Percentiles rank a stretch among this genome's conserved stretches.
Evolutionary conservation across 2,888 invertebrate genomes (phyloP).

Genomic region (Emmelina monodactyla): DNA sequence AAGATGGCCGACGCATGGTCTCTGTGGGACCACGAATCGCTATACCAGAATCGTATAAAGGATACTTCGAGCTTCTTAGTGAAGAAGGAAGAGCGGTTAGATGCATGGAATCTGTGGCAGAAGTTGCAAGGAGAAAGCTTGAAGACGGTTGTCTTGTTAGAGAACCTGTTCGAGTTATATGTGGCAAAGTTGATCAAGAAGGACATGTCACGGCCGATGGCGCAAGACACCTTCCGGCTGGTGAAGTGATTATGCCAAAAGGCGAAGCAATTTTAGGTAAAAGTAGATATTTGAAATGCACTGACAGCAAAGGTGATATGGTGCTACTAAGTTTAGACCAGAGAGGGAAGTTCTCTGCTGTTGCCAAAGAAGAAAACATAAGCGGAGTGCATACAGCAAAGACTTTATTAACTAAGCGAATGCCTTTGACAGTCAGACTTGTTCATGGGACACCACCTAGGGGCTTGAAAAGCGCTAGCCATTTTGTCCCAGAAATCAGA

Average conservation of each 20-base stretch:
- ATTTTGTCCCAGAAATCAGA: constrained; percentile 86
- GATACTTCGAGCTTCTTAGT: constrained; percentile 92
- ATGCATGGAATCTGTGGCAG: constrained; percentile 87
- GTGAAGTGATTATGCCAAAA: constrained; percentile 82
- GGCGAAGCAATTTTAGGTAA: constrained; percentile 74
- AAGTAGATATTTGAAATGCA: constrained; percentile 85
- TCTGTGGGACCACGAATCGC: constrained; percentile 84
- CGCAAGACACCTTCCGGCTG: constrained; percentile 78
- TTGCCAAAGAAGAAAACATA: constrained; percentile 92
- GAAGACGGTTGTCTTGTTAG: constrained; percentile 81
- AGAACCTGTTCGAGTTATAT: constrained; percentile 77
- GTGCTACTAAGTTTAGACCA: constrained; percentile 86
- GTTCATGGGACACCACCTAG: constrained; percentile 90
- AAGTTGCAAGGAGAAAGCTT: constrained; percentile 78
- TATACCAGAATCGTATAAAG: constrained; percentile 89
- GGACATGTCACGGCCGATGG: constrained; percentile 72
- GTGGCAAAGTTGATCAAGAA: constrained; percentile 67
- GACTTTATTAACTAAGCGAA: constrained; percentile 85
- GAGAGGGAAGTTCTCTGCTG: constrained; percentile 89
- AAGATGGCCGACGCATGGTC: constrained; percentile 84
- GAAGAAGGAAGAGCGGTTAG: constrained; percentile 92
- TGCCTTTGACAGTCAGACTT: constrained; percentile 91
- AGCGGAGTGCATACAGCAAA: constrained; percentile 93
- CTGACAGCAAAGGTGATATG: constrained; percentile 84
- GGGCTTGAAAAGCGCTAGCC: constrained; percentile 80